phyloP scores from a whole-genome alignment of 64 coral and sea anemone genomes.

The Stichodactyla helianthus region DNA sequence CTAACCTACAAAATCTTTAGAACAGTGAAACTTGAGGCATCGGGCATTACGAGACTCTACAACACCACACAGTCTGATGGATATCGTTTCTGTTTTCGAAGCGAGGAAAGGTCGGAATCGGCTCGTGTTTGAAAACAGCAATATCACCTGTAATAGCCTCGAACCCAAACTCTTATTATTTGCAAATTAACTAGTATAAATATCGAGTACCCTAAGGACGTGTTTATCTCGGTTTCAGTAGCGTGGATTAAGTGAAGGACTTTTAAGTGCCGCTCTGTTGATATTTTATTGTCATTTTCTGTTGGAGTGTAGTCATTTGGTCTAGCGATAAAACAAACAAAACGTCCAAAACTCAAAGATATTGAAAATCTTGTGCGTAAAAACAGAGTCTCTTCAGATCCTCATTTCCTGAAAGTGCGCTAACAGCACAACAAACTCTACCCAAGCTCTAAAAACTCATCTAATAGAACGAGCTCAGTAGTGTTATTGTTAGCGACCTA shows the following conservation, averaged over 20 bases:
- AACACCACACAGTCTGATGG: not conserved
- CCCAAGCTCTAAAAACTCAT: not conserved
- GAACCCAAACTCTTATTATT: not conserved
- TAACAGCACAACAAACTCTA: not conserved
- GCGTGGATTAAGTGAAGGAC: not conserved
- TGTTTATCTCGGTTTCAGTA: not conserved
- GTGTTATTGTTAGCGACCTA: not conserved
- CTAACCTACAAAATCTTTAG: not conserved
- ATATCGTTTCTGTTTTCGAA: not conserved
- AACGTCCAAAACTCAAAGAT: not conserved
- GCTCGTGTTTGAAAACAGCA: not conserved
- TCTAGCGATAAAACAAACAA: not conserved
- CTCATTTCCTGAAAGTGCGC: not conserved
- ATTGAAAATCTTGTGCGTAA: not conserved
- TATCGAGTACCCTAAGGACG: not conserved
- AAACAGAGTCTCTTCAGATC: not conserved
- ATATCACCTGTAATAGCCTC: not conserved
- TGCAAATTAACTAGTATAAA: not conserved
- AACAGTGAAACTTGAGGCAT: not conserved
- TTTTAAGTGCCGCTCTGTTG: conserved; percentile 9
- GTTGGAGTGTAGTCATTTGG: not conserved
- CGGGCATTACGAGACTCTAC: not conserved
- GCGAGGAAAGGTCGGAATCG: not conserved
- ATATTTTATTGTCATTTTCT: not conserved
- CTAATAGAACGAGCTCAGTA: not conserved